A percentile compares a stretch with the other conserved stretches of the same genome.
Conservation (phyloP, 2,113 vertebrate species). For the Murina feae region DNA sequence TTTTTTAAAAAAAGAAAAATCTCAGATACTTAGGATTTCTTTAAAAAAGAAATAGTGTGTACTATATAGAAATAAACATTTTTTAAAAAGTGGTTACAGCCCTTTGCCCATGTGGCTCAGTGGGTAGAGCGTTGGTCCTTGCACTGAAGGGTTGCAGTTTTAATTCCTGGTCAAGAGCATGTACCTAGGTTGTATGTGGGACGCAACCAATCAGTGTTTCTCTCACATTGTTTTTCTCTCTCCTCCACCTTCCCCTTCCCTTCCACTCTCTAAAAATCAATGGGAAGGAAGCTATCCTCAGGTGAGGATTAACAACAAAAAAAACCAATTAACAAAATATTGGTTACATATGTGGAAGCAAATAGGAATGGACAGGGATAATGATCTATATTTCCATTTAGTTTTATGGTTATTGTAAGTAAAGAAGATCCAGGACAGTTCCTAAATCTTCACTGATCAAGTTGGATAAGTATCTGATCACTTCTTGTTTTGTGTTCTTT, state of each 20-base stretch:
- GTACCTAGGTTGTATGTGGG: neutral
- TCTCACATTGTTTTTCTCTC: neutral
- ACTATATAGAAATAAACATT: neutral
- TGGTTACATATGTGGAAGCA: neutral
- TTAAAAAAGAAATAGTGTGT: neutral
- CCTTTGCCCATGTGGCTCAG: neutral
- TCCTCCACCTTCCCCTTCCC: neutral
- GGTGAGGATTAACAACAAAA: too few relatives aligned
- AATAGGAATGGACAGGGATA: neutral
- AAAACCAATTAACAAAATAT: neutral
- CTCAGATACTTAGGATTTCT: neutral
- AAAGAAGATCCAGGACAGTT: neutral
- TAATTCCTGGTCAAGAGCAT: neutral
- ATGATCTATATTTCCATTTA: neutral
- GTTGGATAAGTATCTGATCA: neutral
- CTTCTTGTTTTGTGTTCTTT: neutral
- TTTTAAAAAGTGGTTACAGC: neutral
- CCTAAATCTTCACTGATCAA: neutral
- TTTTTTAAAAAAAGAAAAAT: neutral
- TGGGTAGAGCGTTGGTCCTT: neutral
- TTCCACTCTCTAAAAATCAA: neutral
- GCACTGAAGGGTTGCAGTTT: neutral
- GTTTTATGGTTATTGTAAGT: neutral
- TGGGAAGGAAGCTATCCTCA: neutral
- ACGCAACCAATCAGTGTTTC: neutral